Evolutionary conservation across 1,140 invertebrate genomes (phyloP).

Genomic region (Hylyphantes graminicola): DNA sequence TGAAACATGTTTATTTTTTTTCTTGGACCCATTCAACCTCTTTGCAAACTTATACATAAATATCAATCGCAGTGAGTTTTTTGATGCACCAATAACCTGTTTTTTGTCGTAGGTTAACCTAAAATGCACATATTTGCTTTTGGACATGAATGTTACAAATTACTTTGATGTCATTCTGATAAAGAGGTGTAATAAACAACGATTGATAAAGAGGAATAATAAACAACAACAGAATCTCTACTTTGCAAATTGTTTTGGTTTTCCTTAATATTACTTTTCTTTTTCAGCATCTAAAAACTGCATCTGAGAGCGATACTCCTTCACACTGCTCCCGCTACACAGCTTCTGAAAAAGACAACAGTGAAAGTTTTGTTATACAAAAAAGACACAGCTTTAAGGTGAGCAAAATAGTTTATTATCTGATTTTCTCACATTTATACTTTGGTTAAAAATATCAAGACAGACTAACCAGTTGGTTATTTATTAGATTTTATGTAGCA

Average conservation of each 20-base stretch:
- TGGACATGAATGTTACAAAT: too few relatives aligned
- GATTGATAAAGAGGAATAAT: not conserved
- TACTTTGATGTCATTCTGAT: too few relatives aligned
- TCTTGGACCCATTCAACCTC: too few relatives aligned
- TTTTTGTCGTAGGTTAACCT: too few relatives aligned
- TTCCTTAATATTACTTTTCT: not conserved
- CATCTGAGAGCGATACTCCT: conserved; percentile 39
- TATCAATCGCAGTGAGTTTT: too few relatives aligned
- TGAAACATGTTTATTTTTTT: not conserved
- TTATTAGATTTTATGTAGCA: too few relatives aligned
- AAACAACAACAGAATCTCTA: not conserved
- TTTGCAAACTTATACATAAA: too few relatives aligned
- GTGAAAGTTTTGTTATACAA: conserved; percentile 43
- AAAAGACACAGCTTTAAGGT: conserved; percentile 56
- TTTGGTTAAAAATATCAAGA: not conserved
- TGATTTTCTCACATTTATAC: not conserved
- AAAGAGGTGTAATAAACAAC: not conserved
- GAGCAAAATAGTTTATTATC: not conserved
- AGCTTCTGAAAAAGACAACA: conserved; percentile 38
- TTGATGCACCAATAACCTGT: too few relatives aligned
- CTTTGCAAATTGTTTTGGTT: not conserved
- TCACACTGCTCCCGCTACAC: conserved; percentile 48
- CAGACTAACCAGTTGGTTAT: not conserved
- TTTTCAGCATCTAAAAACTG: conserved; percentile 25
- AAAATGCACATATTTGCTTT: too few relatives aligned